Conservation (phyloP, 2,113 vertebrate genomes). For the Saccopteryx leptura region DNA sequence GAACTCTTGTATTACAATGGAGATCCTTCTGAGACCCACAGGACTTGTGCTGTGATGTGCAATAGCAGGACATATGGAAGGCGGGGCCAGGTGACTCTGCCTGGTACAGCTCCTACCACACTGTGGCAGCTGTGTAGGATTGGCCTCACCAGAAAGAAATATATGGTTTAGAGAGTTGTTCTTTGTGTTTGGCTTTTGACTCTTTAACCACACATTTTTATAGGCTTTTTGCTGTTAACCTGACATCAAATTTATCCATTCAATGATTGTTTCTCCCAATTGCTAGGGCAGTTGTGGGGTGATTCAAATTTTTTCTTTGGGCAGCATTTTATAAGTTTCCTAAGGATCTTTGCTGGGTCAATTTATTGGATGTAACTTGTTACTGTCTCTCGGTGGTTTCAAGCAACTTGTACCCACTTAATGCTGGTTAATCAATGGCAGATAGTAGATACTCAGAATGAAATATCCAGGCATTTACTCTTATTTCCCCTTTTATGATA, state of each 20-base stretch:
- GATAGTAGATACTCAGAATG: conserved; percentile 43
- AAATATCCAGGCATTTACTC: conserved; percentile 9
- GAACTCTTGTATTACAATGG: not conserved
- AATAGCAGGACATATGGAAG: not conserved
- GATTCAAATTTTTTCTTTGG: conserved; percentile 40
- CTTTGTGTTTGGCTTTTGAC: not conserved
- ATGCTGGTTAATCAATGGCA: conserved; percentile 69
- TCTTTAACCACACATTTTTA: not conserved
- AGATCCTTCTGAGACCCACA: not conserved
- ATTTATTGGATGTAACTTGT: conserved; percentile 1
- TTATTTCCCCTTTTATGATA: fast-evolving
- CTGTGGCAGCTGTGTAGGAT: not conserved
- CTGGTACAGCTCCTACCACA: not conserved
- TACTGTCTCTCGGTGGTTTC: not conserved
- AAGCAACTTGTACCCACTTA: conserved; percentile 56
- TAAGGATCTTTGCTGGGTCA: not conserved
- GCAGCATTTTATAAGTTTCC: not conserved
- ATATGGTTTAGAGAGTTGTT: not conserved
- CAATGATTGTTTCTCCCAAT: not conserved
- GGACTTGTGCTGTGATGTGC: not conserved
- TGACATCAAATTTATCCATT: not conserved
- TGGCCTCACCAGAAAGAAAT: not conserved
- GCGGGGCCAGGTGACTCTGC: not conserved
- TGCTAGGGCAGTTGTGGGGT: not conserved
- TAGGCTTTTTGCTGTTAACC: not conserved